Evolutionary conservation across 2,888 invertebrate species (phyloP).

Genomic region (Limnephilus marmoratus): DNA sequence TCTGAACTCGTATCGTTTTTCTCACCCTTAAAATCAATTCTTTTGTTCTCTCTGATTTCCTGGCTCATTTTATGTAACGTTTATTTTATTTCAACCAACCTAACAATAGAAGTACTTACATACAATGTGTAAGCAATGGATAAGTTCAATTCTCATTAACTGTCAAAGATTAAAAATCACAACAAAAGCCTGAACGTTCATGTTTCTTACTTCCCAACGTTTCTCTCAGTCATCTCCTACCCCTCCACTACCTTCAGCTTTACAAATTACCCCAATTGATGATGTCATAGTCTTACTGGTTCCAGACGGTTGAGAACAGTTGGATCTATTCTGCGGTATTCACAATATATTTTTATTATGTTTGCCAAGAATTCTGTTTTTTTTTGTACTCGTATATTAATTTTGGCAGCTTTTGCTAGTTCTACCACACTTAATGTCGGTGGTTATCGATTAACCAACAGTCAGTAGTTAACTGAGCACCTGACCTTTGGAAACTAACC

Average conservation of each 20-base stretch:
- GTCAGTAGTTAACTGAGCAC: constrained; percentile 5
- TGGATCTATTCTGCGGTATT: too few relatives aligned
- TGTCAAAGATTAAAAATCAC: neutral
- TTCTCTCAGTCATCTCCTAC: too few relatives aligned
- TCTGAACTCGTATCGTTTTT: neutral
- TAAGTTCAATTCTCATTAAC: neutral
- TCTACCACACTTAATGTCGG: neutral
- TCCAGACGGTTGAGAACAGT: too few relatives aligned
- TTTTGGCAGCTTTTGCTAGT: neutral
- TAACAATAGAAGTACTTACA: neutral
- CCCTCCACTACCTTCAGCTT: too few relatives aligned
- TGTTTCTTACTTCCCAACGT: neutral
- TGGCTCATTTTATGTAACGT: neutral
- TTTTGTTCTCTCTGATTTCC: neutral
- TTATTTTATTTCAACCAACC: neutral
- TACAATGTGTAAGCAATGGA: neutral
- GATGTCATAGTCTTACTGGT: too few relatives aligned
- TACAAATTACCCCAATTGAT: too few relatives aligned
- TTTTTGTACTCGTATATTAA: neutral
- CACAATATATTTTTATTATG: too few relatives aligned
- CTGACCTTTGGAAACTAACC: neutral
- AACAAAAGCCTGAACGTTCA: neutral
- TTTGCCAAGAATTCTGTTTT: neutral
- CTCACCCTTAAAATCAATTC: neutral
- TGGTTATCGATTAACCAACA: neutral